Conservation (phyloP, 2,888 invertebrate species). For the Gastracanthus pulcherrimus region DNA sequence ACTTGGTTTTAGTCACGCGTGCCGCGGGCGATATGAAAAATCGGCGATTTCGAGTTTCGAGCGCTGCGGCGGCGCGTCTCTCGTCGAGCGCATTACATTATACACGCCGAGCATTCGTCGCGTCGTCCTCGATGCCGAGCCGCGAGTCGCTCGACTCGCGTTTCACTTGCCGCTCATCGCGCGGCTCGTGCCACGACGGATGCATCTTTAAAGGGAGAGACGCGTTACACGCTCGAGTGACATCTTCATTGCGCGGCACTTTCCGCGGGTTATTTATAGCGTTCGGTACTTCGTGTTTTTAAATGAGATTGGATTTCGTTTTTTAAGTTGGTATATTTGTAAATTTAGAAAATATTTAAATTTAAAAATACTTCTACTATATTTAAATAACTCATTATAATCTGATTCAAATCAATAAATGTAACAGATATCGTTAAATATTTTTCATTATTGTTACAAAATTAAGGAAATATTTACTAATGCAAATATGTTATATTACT, state of each 20-base stretch:
- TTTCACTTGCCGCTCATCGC: slow-evolving; percentile 18
- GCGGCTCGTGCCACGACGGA: too few relatives aligned
- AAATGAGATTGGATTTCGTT: background rate
- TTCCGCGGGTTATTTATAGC: background rate
- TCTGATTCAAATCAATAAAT: too few relatives aligned
- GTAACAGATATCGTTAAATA: too few relatives aligned
- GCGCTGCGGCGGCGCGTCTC: background rate
- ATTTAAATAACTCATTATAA: too few relatives aligned
- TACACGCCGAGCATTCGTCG: background rate
- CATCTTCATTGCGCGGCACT: background rate
- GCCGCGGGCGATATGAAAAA: slow-evolving; percentile 23
- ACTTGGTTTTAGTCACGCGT: background rate
- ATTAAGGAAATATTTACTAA: too few relatives aligned
- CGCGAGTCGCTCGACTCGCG: slow-evolving; percentile 27
- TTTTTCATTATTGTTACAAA: too few relatives aligned
- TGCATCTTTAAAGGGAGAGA: background rate
- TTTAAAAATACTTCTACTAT: background rate
- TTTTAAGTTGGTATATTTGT: too few relatives aligned
- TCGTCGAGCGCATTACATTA: background rate
- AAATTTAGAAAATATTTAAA: background rate
- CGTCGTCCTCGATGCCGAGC: background rate
- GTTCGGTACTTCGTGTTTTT: background rate
- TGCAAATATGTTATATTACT: too few relatives aligned
- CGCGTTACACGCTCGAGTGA: background rate
- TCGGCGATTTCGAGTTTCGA: slow-evolving; percentile 21